Base-by-base conservation (phyloP, 2,113 vertebrate genomes). In the Lagenorhynchus albirostris region DNA sequence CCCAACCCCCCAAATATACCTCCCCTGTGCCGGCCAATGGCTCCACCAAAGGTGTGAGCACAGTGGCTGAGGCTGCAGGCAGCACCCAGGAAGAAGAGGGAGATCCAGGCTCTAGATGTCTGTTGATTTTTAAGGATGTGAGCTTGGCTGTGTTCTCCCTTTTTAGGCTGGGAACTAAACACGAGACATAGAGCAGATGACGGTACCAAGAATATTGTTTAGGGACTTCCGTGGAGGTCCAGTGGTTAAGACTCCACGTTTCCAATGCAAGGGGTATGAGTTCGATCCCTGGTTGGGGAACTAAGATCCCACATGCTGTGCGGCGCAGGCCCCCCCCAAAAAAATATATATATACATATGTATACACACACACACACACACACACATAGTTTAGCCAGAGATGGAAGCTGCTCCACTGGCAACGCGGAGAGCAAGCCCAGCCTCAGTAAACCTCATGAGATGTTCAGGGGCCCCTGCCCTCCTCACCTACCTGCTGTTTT, bases 61-160 rank as follows among this genome's bases (percentile, higher is more conserved):
- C 2, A 2, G 6, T 2, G 8, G 47, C 10, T 21, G 4, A 18
- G 67, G 6, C 44, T 26, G 44, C 0, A 41, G n/a, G 31, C 36
- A 77, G 25, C 6, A 62, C 13, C 4, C 29, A 26, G n/a, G 14
- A 33, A 33, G 31, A 73, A 89, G 38, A 31, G n/a, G 33, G 11
- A 83, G 68, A 41, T 9, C 33, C 23, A 50, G 65, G 62, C 20
- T 77, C 25, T 20, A 36, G 9, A 58, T 1, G 6, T 55, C 55
- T 44, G 53, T 58, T 23, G 7, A 25, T 47, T 83, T 85, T 63
- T 95, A 94, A 94, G 14, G 44, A 38, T 36, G 6, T 76, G 33
- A 26, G 79, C 53, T 77, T 87, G 50, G 71, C 38, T 4, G 13
- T 63, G 36, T 36, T 82, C 83, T 85, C 23, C 18, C 6, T 71